phyloP scores from a whole-genome alignment of 2,113 vertebrate genomes.

The Cochlearius cochlearius region DNA sequence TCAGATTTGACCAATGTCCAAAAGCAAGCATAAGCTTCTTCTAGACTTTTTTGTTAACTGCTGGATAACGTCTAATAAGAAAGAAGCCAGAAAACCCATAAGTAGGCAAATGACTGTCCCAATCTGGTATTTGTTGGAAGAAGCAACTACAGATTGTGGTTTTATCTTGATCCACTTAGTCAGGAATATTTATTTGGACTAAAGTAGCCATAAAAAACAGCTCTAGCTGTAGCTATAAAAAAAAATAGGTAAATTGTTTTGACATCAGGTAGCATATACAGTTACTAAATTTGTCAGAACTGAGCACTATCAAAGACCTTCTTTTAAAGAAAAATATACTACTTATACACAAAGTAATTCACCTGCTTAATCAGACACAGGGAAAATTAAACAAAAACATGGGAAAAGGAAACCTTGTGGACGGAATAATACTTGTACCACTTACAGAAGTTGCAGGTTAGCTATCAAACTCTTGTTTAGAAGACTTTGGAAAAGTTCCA shows the following conservation, averaged over 20 bases:
- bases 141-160: not conserved
- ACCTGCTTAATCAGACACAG: not conserved
- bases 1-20: not conserved
- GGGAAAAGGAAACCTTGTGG: not conserved
- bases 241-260: not conserved
- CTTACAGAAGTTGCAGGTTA: not conserved
- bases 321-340: not conserved
- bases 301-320: not conserved
- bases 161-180: constrained; percentile 19
- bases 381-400: not conserved
- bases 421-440: not conserved
- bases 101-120: not conserved
- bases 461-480: not conserved
- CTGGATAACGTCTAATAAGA: not conserved
- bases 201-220: not conserved
- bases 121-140: not conserved
- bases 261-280: not conserved
- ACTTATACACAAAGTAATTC: not conserved
- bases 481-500: not conserved
- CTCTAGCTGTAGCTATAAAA: not conserved
- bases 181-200: constrained; percentile 1
- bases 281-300: constrained; percentile 1
- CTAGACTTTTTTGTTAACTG: not conserved
- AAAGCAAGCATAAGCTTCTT: not conserved
- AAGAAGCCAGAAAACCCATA: not conserved